Evolutionary conservation across 1,140 invertebrate genomes (phyloP), one percentile per base, ranked within the genome.

Genomic region (Telenomus remus): DNA sequence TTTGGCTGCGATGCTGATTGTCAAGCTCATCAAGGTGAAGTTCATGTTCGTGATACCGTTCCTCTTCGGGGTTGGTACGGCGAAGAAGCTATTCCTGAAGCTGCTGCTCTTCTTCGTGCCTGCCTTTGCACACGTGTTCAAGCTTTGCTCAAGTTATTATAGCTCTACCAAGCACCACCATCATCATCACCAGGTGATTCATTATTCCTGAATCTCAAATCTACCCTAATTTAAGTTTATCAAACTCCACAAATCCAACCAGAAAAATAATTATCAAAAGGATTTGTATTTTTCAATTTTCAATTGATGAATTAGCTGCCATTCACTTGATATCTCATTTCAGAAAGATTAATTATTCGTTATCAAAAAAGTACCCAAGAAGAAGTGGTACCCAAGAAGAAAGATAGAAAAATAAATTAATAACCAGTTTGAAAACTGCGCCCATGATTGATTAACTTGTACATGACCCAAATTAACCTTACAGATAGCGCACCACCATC

Each of bases 21-120:
- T 95, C 15, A 95, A 95, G 81, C 85, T 95, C 63, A 92, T 95
- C 54, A 94, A 93, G 63, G 82, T 94, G 74, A 94, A 94, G 83
- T 89, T 94, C 42, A 90, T 94, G 79, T 94, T 94, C 84, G 87
- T 95, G 3, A 85, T 94, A 65, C 94, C 94, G 0, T 86, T 94
- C 42, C 81, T 94, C 2, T 89, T 94, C 59, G 94, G 94, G 0
- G 91, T 94, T 4, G 92, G 92, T 0, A 91, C 94, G 0, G 94
- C 94, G 1, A 95, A 95, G 86, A 95, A 95, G 82, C 86, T 95
- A 56, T 90, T 95, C 72, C 87, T 95, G 4, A 95, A 95, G 79
- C 87, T 95, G 33, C 82, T 95, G 13, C 89, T 95, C 0, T 95
- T 95, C 89, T 80, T 95, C 5, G 94, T 95, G 81, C 94, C 94